Percentiles rank a stretch among this genome's conserved stretches.
Evolutionary conservation across 1,140 invertebrate genomes (phyloP).

Genomic region (Danaus plexippus): DNA sequence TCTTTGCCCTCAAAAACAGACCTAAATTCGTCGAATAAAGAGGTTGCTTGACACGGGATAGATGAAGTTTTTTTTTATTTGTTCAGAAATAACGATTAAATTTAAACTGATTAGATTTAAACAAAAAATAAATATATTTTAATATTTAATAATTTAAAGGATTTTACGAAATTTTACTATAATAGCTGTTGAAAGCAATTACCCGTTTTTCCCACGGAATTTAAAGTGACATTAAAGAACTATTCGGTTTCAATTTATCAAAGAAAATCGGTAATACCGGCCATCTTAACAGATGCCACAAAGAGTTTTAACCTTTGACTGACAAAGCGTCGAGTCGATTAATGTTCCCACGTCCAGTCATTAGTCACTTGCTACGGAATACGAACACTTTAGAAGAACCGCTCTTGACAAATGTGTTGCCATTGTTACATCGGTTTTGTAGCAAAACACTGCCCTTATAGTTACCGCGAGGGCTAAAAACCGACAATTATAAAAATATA

Average conservation of each 20-base stretch:
- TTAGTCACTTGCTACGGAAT: slow-evolving; percentile 49
- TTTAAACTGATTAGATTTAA: no score
- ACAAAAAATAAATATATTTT: no score
- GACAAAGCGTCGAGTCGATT: slow-evolving; percentile 48
- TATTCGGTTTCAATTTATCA: not conserved
- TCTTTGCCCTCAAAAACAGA: slow-evolving; percentile 35
- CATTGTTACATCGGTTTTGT: slow-evolving; percentile 43
- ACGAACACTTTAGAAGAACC: slow-evolving; percentile 30
- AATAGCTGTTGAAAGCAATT: no score
- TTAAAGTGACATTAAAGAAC: no score
- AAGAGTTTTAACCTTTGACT: slow-evolving; percentile 41
- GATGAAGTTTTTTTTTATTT: no score
- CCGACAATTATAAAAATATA: no score
- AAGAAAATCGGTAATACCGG: not conserved
- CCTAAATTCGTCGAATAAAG: slow-evolving; percentile 22
- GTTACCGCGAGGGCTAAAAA: no score
- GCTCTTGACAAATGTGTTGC: slow-evolving; percentile 50
- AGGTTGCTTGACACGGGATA: slow-evolving; percentile 2
- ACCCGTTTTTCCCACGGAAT: no score
- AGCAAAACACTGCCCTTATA: slow-evolving; percentile 23
- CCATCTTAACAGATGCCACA: not conserved
- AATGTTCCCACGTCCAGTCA: slow-evolving; percentile 55
- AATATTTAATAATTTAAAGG: no score
- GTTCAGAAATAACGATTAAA: no score
- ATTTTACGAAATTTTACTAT: no score